phyloP scores from a whole-genome alignment of 2,797 vertebrate species.

The Tokudaia tokunoshimensis region DNA sequence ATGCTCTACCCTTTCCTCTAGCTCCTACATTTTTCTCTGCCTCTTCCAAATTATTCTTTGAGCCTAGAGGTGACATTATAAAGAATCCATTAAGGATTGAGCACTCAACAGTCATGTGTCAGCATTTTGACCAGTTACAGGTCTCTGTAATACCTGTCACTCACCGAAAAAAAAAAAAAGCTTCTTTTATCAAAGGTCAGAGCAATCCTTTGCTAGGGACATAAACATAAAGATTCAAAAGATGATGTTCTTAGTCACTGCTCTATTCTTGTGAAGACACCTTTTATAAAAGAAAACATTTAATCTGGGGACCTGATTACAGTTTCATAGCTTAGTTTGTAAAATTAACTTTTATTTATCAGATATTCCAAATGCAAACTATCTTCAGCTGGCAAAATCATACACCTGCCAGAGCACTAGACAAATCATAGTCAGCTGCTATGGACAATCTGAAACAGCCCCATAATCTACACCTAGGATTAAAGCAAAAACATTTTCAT shows the following conservation, averaged over 20 bases:
- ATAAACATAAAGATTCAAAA: not conserved
- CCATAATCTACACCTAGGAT: not conserved
- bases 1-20: not conserved
- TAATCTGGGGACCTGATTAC: not conserved
- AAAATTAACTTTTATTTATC: not conserved
- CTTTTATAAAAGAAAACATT: not conserved
- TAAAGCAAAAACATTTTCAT: not conserved
- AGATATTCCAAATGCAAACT: not conserved
- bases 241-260: not conserved
- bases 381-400: not conserved
- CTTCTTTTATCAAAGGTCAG: not conserved
- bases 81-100: not conserved
- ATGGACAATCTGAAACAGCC: not conserved
- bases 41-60: not conserved
- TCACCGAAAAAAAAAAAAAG: not conserved
- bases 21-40: not conserved
- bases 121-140: not conserved
- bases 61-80: not conserved
- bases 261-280: not conserved
- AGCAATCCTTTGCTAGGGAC: not conserved
- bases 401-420: not conserved
- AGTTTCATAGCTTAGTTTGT: not conserved
- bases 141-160: not conserved
- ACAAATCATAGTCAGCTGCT: not conserved
- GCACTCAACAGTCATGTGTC: not conserved